These are phyloP conservation scores for Phylloscopus collybita DNA, from an alignment of 2,797 vertebrate genomes.

Conservation along the genomic window DNA sequence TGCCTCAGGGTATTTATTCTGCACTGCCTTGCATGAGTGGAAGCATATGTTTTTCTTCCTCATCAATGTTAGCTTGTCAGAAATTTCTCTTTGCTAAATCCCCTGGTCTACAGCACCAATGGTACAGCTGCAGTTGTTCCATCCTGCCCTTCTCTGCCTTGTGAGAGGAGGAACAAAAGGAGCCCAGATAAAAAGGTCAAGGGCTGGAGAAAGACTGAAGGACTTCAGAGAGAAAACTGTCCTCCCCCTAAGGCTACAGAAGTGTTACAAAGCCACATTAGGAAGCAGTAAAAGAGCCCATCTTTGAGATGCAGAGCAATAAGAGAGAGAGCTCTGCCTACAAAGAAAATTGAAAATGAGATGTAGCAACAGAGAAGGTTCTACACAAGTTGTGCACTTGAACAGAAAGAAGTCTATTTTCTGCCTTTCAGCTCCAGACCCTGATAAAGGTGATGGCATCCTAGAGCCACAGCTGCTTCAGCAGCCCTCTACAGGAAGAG, in stretches of 20 bases:
- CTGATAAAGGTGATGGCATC: not conserved
- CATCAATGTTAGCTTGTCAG: not conserved
- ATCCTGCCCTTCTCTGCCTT: not conserved
- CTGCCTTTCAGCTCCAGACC: not conserved
- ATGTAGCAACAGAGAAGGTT: not conserved
- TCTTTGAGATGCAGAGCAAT: not conserved
- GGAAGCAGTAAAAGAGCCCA: not conserved
- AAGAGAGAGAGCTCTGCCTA: not conserved
- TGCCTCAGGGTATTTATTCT: constrained; percentile 22
- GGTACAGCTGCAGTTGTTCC: not conserved
- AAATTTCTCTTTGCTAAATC: not conserved
- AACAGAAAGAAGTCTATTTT: not conserved
- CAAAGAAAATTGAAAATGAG: not conserved
- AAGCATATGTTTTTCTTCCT: not conserved
- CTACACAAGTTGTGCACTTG: not conserved
- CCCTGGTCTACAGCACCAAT: not conserved
- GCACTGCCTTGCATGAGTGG: not conserved
- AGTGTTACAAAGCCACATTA: not conserved
- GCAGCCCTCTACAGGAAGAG: not conserved
- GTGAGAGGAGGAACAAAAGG: not conserved
- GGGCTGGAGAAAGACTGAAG: not conserved
- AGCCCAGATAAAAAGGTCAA: not conserved
- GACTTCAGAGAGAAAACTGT: not conserved
- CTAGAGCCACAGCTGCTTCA: not conserved
- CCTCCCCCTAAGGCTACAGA: not conserved